Base-by-base conservation (phyloP, 2,888 invertebrate species). In the Dynastes hyllus region DNA sequence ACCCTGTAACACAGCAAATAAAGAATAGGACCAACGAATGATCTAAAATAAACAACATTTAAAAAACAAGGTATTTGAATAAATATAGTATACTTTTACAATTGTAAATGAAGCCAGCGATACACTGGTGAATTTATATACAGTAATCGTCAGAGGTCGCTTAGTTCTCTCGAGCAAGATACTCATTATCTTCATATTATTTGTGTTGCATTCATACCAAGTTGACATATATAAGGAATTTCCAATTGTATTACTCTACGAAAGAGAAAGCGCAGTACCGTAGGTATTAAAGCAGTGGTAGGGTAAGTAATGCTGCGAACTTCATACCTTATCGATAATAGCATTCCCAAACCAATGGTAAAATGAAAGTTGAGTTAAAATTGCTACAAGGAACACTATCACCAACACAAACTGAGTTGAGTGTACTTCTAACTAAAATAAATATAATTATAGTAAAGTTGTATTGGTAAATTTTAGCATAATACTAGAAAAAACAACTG, bases 291-390 rank as follows among this genome's bases (percentile, higher is more conserved):
- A 29, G 27, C 27, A 22, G 22, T 22, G 22, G 22, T 22, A 22
- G 22, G 0, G 22, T 22, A 22, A 22, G 1, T 22, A 22, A 22
- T 22, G 22, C 22, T 22, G 22, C 22, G 22, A 22, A 22, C 22
- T 22, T 22, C 22, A 53, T 37, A 73, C 73, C 40, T 58, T 73
- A 6, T 29, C 40, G 5, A 73, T 73, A 58, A 73, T 61, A 22
- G 40, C 58, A 9, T 73, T 73, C 11, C 73, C 73, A 37, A 73
- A 73, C 73, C 73, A 73, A 40, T 63, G 51, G 16, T 70, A 78
- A 1, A 61, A 63, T 1, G 51, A 61, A n/a, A 58, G 50, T 50
- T 76, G 76, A 5, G 51, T 51, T 45, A 76, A 40, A 16, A 77
- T 40, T 55, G 13, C 58, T 13, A 67, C 4, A 16, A 77, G 53